phyloP scores from a whole-genome alignment of 1,140 invertebrate genomes.

The Trigoniulus corallinus region DNA sequence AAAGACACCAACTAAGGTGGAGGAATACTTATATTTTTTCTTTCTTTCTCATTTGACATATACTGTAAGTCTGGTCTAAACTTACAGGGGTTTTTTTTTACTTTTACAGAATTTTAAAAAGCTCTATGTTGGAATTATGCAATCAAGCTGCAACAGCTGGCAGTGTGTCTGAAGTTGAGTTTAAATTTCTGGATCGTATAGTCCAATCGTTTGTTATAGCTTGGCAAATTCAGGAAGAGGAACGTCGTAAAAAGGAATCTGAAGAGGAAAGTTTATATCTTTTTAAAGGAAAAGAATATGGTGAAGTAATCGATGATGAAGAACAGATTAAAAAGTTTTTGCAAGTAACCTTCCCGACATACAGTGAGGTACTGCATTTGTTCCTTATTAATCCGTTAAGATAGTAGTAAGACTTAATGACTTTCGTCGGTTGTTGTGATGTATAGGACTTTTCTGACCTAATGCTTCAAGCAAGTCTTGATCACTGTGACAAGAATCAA shows the following conservation, averaged over 20 bases:
- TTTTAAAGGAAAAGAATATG: constrained; percentile 36
- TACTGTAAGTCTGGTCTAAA: too few species aligned
- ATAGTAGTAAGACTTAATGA: not conserved
- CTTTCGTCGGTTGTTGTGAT: not conserved
- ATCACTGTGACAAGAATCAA: constrained; percentile 17
- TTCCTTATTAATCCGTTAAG: too few species aligned
- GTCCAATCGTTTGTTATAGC: constrained; percentile 40
- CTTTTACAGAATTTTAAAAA: too few species aligned
- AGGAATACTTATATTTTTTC: too few species aligned
- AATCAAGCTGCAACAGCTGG: constrained; percentile 5
- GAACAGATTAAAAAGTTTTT: constrained; percentile 51
- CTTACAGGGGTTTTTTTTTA: too few species aligned
- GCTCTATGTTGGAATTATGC: constrained; percentile 8
- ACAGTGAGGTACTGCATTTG: constrained; percentile 40
- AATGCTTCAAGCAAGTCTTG: constrained; percentile 8
- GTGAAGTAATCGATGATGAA: constrained; percentile 44
- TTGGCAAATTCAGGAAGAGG: constrained; percentile 58
- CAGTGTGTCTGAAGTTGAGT: constrained; percentile 14
- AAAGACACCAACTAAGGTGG: too few species aligned
- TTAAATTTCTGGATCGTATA: constrained; percentile 34
- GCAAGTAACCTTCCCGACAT: constrained; percentile 54
- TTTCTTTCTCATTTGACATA: too few species aligned
- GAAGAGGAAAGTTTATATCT: constrained; percentile 67
- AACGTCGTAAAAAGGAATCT: constrained; percentile 42
- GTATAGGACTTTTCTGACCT: constrained; percentile 6